phyloP scores from a whole-genome alignment of 1,140 invertebrate species.

The Whitmania pigra region DNA sequence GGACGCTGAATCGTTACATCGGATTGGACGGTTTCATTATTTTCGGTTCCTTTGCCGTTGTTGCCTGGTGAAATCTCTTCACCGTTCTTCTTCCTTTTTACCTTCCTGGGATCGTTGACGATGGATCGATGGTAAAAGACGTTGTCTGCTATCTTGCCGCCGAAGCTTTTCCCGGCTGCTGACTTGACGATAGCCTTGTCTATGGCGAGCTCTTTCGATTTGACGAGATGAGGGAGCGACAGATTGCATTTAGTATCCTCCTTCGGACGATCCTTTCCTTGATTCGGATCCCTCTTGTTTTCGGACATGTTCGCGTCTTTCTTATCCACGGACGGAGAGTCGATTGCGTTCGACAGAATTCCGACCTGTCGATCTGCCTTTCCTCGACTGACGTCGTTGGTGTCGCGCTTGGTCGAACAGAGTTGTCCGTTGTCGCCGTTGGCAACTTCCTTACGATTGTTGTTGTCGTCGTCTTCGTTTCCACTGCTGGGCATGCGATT shows the following conservation, averaged over 20 bases:
- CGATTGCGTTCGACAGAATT: no score
- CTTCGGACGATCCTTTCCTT: no score
- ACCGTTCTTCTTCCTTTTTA: not conserved
- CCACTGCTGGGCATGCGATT: not conserved
- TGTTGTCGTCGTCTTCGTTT: not conserved
- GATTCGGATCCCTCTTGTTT: no score
- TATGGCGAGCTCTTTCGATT: not conserved
- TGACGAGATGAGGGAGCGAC: not conserved
- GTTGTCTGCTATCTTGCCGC: conserved; percentile 2
- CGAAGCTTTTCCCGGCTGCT: not conserved
- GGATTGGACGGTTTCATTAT: no score
- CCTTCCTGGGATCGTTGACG: not conserved
- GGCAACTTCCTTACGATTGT: not conserved
- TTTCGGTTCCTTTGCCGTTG: not conserved
- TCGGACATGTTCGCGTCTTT: no score
- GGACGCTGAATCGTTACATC: no score
- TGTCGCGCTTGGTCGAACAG: not conserved
- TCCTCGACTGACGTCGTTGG: not conserved
- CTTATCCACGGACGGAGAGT: no score
- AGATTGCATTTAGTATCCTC: not conserved
- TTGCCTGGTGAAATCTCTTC: not conserved
- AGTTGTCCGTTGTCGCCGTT: not conserved
- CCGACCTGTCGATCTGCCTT: no score
- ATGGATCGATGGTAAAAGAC: not conserved
- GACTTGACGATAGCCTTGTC: not conserved